Evolutionary conservation across 2,113 vertebrate genomes (phyloP).

Genomic region (Hassar affinis): DNA sequence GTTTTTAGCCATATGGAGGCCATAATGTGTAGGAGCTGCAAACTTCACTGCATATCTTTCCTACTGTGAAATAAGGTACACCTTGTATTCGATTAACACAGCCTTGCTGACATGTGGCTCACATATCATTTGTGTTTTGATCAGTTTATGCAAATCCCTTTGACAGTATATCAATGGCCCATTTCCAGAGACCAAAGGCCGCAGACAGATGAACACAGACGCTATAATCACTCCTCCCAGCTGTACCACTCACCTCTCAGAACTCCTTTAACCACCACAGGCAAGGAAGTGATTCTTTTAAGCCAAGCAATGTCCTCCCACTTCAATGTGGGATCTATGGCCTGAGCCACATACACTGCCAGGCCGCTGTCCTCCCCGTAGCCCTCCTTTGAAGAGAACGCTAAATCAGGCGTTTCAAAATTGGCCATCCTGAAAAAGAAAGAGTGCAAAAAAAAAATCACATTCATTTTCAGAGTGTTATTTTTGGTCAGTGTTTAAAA

Average conservation of each 20-base stretch:
- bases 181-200: slow-evolving; percentile 23
- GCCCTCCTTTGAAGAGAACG: slow-evolving; percentile 79
- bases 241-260: slow-evolving; percentile 74
- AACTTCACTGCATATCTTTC: slow-evolving; percentile 11
- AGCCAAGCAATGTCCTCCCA: slow-evolving; percentile 92
- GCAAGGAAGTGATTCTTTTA: slow-evolving; percentile 78
- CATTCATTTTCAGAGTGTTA: slow-evolving; percentile 50
- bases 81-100: slow-evolving; percentile 42
- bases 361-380: slow-evolving; percentile 86
- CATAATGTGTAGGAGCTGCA: slow-evolving; percentile 25
- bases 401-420: slow-evolving; percentile 80
- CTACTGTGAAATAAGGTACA: slow-evolving; percentile 30
- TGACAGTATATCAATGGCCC: slow-evolving; percentile 13
- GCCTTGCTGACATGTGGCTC: slow-evolving; percentile 35
- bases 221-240: slow-evolving; percentile 12
- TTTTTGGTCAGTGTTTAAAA: slow-evolving; percentile 75
- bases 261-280: slow-evolving; percentile 87
- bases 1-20: slow-evolving; percentile 33
- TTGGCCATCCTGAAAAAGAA: slow-evolving; percentile 82
- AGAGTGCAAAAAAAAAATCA: slow-evolving; percentile 34
- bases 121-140: slow-evolving; percentile 27
- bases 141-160: slow-evolving; percentile 39
- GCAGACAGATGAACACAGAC: slow-evolving; percentile 20
- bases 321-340: slow-evolving; percentile 82
- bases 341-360: slow-evolving; percentile 84